Evolutionary conservation across 1,140 invertebrate species (phyloP).

Genomic region (Cyclargus thomasi): DNA sequence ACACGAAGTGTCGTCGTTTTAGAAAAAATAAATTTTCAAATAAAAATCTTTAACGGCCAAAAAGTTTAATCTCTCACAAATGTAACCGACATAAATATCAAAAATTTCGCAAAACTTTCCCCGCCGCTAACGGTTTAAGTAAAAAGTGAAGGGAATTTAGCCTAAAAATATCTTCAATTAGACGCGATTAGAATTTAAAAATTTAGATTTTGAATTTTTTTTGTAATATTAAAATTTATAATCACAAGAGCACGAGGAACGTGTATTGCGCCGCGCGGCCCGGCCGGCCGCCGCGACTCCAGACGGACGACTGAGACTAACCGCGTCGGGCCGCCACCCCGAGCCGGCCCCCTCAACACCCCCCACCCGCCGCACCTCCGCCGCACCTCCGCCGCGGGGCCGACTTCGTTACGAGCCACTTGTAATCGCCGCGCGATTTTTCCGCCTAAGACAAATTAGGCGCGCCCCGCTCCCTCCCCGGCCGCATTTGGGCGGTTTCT

Average conservation of each 20-base stretch:
- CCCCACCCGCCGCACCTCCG: constrained; percentile 29
- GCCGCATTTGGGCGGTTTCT: constrained; percentile 57
- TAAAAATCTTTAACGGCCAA: constrained; percentile 70
- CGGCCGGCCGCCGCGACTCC: constrained; percentile 68
- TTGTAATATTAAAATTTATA: constrained; percentile 69
- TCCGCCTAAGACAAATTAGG: constrained; percentile 74
- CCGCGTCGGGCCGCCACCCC: constrained; percentile 45
- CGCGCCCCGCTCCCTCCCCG: constrained; percentile 47
- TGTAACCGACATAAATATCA: constrained; percentile 73
- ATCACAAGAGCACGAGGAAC: constrained; percentile 74
- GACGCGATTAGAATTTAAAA: constrained; percentile 57
- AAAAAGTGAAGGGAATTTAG: constrained; percentile 62
- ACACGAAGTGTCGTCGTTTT: constrained; percentile 51
- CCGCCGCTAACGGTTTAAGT: constrained; percentile 58
- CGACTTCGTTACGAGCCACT: constrained; percentile 73
- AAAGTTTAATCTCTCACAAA: constrained; percentile 69
- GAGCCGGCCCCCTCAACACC: constrained; percentile 28
- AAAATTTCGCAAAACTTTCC: constrained; percentile 70
- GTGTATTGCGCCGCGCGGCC: constrained; percentile 68
- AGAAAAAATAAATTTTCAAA: constrained; percentile 64
- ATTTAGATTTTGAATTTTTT: constrained; percentile 44
- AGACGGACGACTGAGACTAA: constrained; percentile 69
- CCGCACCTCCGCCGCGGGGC: constrained; percentile 40
- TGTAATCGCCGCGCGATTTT: constrained; percentile 73
- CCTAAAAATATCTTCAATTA: constrained; percentile 71